Evolutionary conservation across 2,888 invertebrate genomes (phyloP), one percentile per base, ranked within the genome.

Genomic region (Dromius quadrimaculatus): DNA sequence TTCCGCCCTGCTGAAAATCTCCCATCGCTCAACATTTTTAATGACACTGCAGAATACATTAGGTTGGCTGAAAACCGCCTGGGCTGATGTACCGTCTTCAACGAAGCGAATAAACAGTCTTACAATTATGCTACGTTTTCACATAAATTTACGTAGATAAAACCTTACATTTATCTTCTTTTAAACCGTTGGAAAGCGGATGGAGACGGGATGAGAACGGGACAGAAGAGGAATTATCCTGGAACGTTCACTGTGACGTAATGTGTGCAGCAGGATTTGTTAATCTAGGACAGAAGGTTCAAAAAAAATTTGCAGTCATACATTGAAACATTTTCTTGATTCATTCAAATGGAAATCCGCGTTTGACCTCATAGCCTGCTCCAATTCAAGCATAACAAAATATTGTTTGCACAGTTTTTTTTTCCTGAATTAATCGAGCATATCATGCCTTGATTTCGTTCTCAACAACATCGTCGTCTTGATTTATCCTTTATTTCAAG

Each of bases 161-260:
- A 81, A 80, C 78, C 79, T 76, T 76, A 80, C 81, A 82, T 82
- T 81, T 80, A 82, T 82, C 82, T 81, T 82, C 81, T 81, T 81
- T 81, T 81, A 79, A 81, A 81, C 77, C 78, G 76, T 34, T 65
- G 59, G 43, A 43, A 13, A 15, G 32, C 38, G 22, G 41, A 6
- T 23, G 41, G 28, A 15, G 50, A 28, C 50, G 15, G 28, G 28
- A 28, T 8, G 28, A 8, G 15, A 28, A 11, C 22, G 43, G 43
- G 19, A 20, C 19, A 6, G 45, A 3, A 23, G 22, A 8, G 36
- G 36, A 36, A 36, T 36, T 36, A 36, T 41, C 41, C 41, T 13
- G 13, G 3, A 41, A 41, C 41, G 41, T 41, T 41, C 15, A 15
- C 41, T 41, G 15, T 41, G 41, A 41, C 41, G 41, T 15, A 15